These are phyloP conservation scores for Actinernus sp. DNA, from an alignment of 92 coral and sea anemone species.

Conservation along the genomic window DNA sequence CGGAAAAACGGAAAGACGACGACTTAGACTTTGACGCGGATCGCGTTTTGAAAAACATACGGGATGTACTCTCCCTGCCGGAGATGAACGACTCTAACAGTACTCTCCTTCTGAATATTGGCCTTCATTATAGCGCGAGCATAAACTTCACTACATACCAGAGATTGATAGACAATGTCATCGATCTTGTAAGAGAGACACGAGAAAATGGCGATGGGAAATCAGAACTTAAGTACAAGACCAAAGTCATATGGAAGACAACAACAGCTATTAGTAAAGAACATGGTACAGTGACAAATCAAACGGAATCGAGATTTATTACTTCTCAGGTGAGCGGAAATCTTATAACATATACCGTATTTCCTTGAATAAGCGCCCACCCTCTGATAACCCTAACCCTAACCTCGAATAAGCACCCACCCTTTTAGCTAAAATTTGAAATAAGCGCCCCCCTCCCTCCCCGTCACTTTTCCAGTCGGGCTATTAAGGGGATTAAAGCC, in stretches of 20 bases:
- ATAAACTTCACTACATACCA: constrained; percentile 72
- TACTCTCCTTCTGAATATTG: constrained; percentile 65
- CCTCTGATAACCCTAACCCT: too few relatives aligned
- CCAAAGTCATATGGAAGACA: constrained; percentile 74
- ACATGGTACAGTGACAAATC: constrained; percentile 24
- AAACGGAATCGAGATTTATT: constrained; percentile 53
- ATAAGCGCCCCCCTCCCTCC: too few relatives aligned
- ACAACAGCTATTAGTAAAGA: constrained; percentile 79
- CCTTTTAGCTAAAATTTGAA: too few relatives aligned
- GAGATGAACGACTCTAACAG: constrained; percentile 20
- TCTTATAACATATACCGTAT: too few relatives aligned
- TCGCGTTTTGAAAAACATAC: constrained; percentile 47
- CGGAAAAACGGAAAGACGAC: too few relatives aligned
- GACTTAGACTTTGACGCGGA: constrained; percentile 68
- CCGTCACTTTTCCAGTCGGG: too few relatives aligned
- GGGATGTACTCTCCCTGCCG: constrained; percentile 13
- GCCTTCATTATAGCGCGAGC: constrained; percentile 64
- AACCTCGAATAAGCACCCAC: too few relatives aligned
- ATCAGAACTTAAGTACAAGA: constrained; percentile 12
- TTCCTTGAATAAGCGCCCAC: too few relatives aligned
- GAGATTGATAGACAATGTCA: constrained; percentile 47
- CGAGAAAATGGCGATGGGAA: background rate
- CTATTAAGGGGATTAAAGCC: too few relatives aligned
- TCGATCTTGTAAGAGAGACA: constrained; percentile 35
- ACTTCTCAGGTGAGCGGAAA: constrained; percentile 80